Base-by-base conservation (phyloP, 2,888 invertebrate species). In the Hetaerina titia region DNA sequence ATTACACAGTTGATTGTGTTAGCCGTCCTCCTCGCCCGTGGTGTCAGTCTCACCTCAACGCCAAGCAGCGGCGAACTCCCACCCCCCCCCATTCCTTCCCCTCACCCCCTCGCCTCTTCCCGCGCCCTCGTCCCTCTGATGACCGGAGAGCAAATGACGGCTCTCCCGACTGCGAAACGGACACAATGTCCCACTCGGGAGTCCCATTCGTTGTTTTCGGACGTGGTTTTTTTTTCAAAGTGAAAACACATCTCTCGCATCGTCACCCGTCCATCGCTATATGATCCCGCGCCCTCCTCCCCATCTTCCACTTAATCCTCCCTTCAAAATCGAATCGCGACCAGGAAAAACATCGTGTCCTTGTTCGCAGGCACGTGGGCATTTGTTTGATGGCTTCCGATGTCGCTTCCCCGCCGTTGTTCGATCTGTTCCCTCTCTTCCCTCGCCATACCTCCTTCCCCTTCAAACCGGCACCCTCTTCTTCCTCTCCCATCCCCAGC, bases 291-390 rank as follows among this genome's bases (percentile, higher is more conserved):
- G 11, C 1, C 17, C 11, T 15, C 60, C 60, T 11, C 17, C 31
- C 81, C 81, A 81, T 81, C 31, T 81, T 31, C 81, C 81, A 31
- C 81, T 81, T 81, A 81, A 81, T 81, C 31, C 81, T 15, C 11
- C 81, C 81, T 8, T 81, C 81, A 31, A 81, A 81, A 81, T 31
- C 81, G 81, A 81, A 81, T 81, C 81, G 81, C 81, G 81, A 31
- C 11, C 81, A 31, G 25, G 81, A 31, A 45, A 31, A 31, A 25
- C 25, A 81, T 31, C 25, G 81, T 81, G 81, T 81, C 81, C 81
- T 25, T 81, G 81, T 81, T 81, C 31, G 25, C 31, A 31, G 25
- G 81, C 25, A 11, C 11, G 81, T 9, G 11, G 81, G 31, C 81
- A 81, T 81, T 81, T 81, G 31, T 81, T 81, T 31, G 81, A 81